Evolutionary conservation across 92 coral and sea anemone species (phyloP), one percentile per base, ranked within the genome.

Genomic region (Parazoanthus atlanticus): DNA sequence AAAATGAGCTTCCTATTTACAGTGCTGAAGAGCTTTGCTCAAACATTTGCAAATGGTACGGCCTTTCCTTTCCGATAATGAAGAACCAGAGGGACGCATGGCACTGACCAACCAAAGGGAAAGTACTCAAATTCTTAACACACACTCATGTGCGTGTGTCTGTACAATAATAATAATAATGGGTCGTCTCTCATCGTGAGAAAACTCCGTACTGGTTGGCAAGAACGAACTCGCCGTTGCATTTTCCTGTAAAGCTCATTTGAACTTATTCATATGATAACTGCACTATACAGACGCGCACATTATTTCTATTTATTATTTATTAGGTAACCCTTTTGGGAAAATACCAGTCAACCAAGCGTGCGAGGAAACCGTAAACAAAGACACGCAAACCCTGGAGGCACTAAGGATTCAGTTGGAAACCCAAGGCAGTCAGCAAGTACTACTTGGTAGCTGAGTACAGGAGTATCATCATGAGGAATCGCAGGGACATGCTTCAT

Each of bases 351-450:
- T n/a, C n/a, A n/a, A n/a, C n/a, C n/a, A n/a, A n/a, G n/a, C n/a
- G n/a, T n/a, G n/a, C n/a, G n/a, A n/a, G n/a, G n/a, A n/a, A n/a
- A n/a, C n/a, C n/a, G n/a, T n/a, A n/a, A n/a, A n/a, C n/a, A n/a
- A n/a, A n/a, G n/a, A n/a, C n/a, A n/a, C n/a, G n/a, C n/a, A n/a
- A n/a, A n/a, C n/a, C n/a, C n/a, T n/a, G n/a, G 32, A 15, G 58
- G 80, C 23, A 40, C 56, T 11, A 76, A 19, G 80, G 80, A 3
- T 76, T 76, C 30, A 76, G 80, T 28, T 84, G 86, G 17, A 85
- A 66, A 75, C 92, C 92, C 0, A 80, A 73, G 31, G 90, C 90
- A 12, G 90, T 88, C 43, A 90, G 81, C 81, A 90, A 85, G 26
- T 90, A 9, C 80, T 89, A 89, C 54, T 49, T 89, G 67, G 66